Base-by-base conservation (phyloP, 2,888 invertebrate species). In the Cerastis leucographa region DNA sequence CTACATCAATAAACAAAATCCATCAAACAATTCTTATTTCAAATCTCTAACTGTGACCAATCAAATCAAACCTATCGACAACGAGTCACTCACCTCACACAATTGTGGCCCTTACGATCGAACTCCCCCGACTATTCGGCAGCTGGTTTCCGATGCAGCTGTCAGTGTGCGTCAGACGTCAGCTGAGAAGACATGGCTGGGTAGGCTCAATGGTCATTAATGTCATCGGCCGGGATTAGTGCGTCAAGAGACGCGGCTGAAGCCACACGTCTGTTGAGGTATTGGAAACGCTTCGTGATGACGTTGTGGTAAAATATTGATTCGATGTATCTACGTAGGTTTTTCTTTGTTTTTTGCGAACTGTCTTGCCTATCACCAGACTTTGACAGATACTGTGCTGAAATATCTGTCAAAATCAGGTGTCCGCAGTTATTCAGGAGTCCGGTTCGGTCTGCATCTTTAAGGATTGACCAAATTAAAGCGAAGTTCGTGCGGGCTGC, bases 121-220 rank as follows among this genome's bases (percentile, higher is more conserved):
- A 22, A 6, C 11, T 77, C 79, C 75, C 75, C 17, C 44, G 77
- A 71, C 69, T 70, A 87, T 78, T 82, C 61, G 25, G 44, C 35
- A 51, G 56, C 74, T 71, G 69, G 74, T 80, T 78, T 87, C 75
- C 75, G 11, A 80, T 87, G 87, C 85, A 77, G 78, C 78, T 85
- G 85, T 85, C 85, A 87, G 40, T 74, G 66, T 66, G 40, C 74
- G 75, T 82, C 82, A 82, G 49, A 65, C 68, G 83, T 86, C 77
- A 74, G 76, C 69, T 44, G 29, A 73, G 78, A 78, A 78, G 88
- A 77, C 73, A 78, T 59, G 64, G 62, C 80, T 75, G 74, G 80
- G 44, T 76, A 56, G 75, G 75, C 81, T 84, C 71, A 70, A 86
- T 78, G 84, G 88, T 78, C 81, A 86, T 86, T 86, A 81, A 87